A percentile compares a stretch with the other conserved stretches of the same genome.
phyloP scores from a whole-genome alignment of 2,113 vertebrate genomes.

The Rhea pennata region DNA sequence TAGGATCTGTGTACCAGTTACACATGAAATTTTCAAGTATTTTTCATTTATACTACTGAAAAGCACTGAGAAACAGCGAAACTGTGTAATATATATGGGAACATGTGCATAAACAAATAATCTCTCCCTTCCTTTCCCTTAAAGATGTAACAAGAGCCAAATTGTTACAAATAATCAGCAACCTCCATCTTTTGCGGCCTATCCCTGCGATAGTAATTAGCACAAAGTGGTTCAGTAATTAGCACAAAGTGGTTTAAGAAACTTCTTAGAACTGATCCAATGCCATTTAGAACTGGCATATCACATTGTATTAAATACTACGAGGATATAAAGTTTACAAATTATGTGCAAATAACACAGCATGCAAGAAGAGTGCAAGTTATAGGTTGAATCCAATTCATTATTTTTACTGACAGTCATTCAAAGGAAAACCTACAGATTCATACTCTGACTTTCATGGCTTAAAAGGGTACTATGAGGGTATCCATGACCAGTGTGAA shows the following conservation, averaged over 20 bases:
- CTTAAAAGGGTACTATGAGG: background rate
- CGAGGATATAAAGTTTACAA: background rate
- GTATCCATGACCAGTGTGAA: background rate
- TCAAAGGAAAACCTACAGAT: background rate
- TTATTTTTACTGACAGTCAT: background rate
- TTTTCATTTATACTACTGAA: background rate
- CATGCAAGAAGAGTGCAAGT: background rate
- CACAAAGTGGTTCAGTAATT: background rate
- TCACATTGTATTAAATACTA: background rate
- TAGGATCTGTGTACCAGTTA: background rate
- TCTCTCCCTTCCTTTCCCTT: background rate
- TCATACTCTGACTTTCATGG: background rate
- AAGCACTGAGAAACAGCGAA: background rate
- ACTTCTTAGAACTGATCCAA: background rate
- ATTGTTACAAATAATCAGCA: background rate
- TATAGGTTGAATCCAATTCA: background rate
- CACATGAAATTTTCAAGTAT: background rate
- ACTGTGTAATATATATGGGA: background rate
- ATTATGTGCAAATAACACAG: background rate
- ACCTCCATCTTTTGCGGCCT: background rate
- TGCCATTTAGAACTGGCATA: background rate
- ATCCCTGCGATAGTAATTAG: fast-evolving
- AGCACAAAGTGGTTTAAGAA: background rate
- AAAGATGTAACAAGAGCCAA: background rate
- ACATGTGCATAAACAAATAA: background rate